These are phyloP conservation scores for Thymelicus sylvestris DNA, from an alignment of 2,888 invertebrate species.

Conservation along the genomic window DNA sequence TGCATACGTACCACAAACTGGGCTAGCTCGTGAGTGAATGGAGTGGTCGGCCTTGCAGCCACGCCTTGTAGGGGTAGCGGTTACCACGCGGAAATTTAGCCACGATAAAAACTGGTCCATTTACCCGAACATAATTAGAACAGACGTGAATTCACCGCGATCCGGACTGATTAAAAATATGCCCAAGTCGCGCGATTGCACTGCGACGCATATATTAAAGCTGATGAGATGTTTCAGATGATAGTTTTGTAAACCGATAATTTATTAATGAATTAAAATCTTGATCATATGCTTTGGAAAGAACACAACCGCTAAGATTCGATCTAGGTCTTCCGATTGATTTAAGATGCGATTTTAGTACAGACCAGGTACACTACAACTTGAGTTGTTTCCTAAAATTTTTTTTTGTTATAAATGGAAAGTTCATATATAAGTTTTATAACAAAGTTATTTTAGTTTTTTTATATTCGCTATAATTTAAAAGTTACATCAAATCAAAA, in stretches of 20 bases:
- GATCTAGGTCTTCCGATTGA: too few relatives aligned
- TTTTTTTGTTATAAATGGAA: too few relatives aligned
- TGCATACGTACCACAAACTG: conserved; percentile 38
- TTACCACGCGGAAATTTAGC: conserved; percentile 50
- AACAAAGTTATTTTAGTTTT: too few relatives aligned
- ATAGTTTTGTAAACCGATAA: conserved; percentile 5
- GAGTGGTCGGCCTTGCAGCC: conserved; percentile 47
- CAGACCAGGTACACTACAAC: too few relatives aligned
- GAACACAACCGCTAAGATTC: too few relatives aligned
- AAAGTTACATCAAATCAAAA: too few relatives aligned
- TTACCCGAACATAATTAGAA: conserved; percentile 43
- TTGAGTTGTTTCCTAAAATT: too few relatives aligned
- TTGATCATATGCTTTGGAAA: too few relatives aligned
- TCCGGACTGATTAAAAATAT: conserved; percentile 22
- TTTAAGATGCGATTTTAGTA: too few relatives aligned
- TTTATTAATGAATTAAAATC: background rate
- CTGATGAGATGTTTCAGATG: conserved; percentile 1
- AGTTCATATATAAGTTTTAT: too few relatives aligned
- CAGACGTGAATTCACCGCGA: conserved; percentile 26
- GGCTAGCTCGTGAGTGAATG: conserved; percentile 48
- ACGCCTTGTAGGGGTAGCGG: conserved; percentile 47
- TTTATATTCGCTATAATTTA: too few relatives aligned
- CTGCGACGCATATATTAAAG: background rate
- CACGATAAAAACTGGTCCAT: conserved; percentile 45
- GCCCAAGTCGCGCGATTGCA: background rate